phyloP scores from a whole-genome alignment of 2,113 vertebrate species.

The Grallaria varia region DNA sequence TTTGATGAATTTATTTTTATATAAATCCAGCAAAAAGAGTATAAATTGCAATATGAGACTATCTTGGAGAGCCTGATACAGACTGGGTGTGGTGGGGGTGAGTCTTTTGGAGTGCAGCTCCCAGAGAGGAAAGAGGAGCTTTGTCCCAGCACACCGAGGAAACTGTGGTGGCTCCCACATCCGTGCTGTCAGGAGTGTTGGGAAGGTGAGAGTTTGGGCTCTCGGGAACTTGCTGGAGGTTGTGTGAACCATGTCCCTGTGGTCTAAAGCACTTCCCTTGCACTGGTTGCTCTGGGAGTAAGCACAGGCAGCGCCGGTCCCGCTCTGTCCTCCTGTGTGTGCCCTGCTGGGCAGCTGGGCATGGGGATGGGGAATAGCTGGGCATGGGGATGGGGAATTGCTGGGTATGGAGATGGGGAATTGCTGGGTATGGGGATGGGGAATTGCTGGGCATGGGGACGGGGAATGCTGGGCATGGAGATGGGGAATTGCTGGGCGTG shows the following conservation, averaged over 20 bases:
- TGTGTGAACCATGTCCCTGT: not conserved
- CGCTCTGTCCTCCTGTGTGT: rapidly evolving
- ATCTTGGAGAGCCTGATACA: not conserved
- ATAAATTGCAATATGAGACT: not conserved
- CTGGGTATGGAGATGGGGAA: not conserved
- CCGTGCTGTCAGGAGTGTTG: not conserved
- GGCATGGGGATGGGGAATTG: not conserved
- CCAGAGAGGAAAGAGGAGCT: not conserved
- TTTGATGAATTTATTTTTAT: not conserved
- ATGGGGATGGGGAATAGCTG: not conserved
- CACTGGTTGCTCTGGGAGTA: not conserved
- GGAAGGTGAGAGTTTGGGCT: not conserved
- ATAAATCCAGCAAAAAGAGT: not conserved
- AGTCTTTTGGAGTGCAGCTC: not conserved
- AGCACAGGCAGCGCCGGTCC: not conserved
- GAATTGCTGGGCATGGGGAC: rapidly evolving
- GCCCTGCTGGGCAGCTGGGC: rapidly evolving
- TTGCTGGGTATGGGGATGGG: rapidly evolving
- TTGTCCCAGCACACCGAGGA: not conserved
- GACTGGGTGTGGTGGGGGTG: not conserved
- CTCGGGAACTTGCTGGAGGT: not conserved
- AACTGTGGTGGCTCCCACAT: not conserved
- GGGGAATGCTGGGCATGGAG: not conserved
- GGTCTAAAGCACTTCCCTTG: not conserved
- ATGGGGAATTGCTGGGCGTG: rapidly evolving